phyloP scores from a whole-genome alignment of 2,113 vertebrate species.

The Phaetusa simplex region DNA sequence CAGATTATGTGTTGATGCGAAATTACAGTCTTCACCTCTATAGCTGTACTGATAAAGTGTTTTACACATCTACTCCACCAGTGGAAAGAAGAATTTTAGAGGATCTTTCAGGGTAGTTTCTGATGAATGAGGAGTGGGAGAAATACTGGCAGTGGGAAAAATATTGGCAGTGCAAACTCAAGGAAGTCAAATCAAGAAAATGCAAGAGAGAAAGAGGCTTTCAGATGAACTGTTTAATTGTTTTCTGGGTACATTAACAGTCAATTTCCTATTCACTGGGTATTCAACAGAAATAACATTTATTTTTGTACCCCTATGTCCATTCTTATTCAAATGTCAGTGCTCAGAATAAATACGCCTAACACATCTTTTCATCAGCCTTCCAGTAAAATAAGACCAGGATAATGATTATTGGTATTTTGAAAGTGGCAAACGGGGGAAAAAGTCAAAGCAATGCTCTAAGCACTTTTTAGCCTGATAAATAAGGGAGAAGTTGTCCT shows the following conservation, averaged over 20 bases:
- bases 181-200: background rate
- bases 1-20: background rate
- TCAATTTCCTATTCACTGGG: background rate
- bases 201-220: background rate
- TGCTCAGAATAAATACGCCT: background rate
- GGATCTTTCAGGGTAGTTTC: background rate
- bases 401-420: background rate
- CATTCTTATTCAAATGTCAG: background rate
- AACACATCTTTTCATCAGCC: background rate
- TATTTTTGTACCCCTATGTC: background rate
- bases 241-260: background rate
- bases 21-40: background rate
- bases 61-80: accelerated
- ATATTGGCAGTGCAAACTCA: background rate
- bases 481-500: background rate
- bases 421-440: background rate
- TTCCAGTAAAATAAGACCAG: background rate
- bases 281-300: background rate
- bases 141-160: background rate
- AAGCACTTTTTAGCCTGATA: background rate
- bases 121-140: background rate
- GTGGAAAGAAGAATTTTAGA: background rate
- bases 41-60: background rate
- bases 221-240: background rate
- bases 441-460: background rate